A percentile compares a stretch with the other conserved stretches of the same genome.
phyloP scores from a whole-genome alignment of 2,888 invertebrate species.

The Oxytorus armatus region DNA sequence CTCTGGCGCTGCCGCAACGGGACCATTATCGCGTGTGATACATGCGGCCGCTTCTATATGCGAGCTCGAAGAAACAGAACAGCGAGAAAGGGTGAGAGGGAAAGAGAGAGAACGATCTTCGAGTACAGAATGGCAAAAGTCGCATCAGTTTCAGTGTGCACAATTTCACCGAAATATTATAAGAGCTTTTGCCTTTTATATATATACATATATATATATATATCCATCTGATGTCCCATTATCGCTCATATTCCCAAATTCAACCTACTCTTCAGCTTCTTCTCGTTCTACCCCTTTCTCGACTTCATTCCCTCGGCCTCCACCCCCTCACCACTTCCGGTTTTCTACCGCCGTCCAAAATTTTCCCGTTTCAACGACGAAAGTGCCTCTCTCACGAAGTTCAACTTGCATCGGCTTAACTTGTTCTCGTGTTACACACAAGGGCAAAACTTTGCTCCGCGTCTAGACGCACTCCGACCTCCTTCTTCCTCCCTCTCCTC shows the following conservation, averaged over 20 bases:
- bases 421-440: constrained; percentile 35
- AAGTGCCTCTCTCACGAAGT: constrained; percentile 25
- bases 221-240: constrained; percentile 75
- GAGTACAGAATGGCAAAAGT: constrained; percentile 12
- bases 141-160: constrained; percentile 21
- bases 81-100: background rate
- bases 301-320: background rate
- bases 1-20: constrained; percentile 74
- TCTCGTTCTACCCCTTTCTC: background rate
- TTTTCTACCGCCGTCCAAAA: constrained; percentile 18
- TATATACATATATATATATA: background rate
- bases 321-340: background rate
- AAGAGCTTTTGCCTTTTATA: constrained; percentile 21
- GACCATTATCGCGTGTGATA: constrained; percentile 80
- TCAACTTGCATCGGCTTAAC: constrained; percentile 46
- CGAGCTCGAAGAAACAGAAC: constrained; percentile 40
- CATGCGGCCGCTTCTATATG: constrained; percentile 76
- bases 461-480: constrained; percentile 34
- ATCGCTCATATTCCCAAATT: constrained; percentile 68
- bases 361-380: constrained; percentile 44
- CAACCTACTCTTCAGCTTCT: constrained; percentile 5
- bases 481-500: too few relatives aligned
- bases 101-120: background rate
- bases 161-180: constrained; percentile 33
- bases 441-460: constrained; percentile 50